Evolutionary conservation across 2,113 vertebrate species (phyloP).

Genomic region (Notothenia rossii): DNA sequence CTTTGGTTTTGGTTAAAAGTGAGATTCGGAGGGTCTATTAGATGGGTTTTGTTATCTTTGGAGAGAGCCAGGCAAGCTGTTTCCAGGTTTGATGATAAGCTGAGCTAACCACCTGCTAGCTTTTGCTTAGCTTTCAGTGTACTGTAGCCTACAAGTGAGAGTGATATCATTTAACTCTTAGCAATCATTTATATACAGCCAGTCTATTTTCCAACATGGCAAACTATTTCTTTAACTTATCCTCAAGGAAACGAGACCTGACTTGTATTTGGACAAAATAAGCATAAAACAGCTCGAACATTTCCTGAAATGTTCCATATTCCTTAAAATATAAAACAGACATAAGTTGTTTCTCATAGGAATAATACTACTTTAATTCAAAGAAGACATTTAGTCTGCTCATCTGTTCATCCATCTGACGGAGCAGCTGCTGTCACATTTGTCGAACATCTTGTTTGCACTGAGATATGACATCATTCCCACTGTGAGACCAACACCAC

Average conservation of each 20-base stretch:
- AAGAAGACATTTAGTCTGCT: not conserved
- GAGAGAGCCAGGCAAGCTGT: no score
- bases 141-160: no score
- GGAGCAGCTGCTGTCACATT: slow-evolving; percentile 54
- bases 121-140: no score
- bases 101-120: no score
- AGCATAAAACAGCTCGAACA: slow-evolving; percentile 30
- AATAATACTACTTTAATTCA: not conserved
- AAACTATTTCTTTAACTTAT: slow-evolving; percentile 5
- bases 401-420: slow-evolving; percentile 49
- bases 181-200: no score
- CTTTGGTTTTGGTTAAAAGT: no score
- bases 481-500: slow-evolving; percentile 72
- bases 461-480: slow-evolving; percentile 76
- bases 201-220: not conserved
- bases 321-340: not conserved
- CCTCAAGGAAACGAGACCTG: not conserved
- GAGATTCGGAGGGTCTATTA: no score
- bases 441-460: slow-evolving; percentile 63
- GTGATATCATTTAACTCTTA: no score
- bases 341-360: not conserved
- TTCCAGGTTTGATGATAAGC: no score
- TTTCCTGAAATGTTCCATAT: slow-evolving; percentile 7
- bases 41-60: no score
- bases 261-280: not conserved